Conservation (phyloP, 2,113 vertebrate species). For the Dendropsophus ebraccatus region DNA sequence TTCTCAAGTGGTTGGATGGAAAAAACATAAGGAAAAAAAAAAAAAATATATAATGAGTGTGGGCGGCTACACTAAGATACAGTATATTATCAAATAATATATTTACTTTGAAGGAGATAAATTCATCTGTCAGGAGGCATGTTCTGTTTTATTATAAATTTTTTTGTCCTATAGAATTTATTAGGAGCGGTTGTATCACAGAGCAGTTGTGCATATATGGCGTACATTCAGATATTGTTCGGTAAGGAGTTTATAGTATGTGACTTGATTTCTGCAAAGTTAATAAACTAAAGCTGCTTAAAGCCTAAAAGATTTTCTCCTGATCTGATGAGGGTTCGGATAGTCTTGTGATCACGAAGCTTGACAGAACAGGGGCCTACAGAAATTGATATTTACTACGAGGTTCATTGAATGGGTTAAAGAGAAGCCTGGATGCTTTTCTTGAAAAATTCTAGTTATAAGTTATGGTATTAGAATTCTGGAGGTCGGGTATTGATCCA, state of each 20-base stretch:
- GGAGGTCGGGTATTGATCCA: too few species aligned
- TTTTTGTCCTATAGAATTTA: constrained; percentile 54
- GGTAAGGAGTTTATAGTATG: not conserved
- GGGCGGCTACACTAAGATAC: too few species aligned
- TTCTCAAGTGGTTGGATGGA: not conserved
- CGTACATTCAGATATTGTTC: not conserved
- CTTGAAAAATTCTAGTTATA: too few species aligned
- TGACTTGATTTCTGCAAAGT: not conserved
- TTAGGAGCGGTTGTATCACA: not conserved
- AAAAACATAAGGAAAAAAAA: constrained; percentile 20
- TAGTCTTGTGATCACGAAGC: not conserved
- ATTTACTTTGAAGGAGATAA: constrained; percentile 47
- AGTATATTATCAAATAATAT: constrained; percentile 58
- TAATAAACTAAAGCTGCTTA: not conserved
- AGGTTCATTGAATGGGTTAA: too few species aligned
- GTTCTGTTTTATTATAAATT: constrained; percentile 56
- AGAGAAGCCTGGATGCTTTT: too few species aligned
- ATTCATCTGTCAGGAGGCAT: constrained; percentile 60
- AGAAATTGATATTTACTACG: too few species aligned
- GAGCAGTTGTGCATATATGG: not conserved
- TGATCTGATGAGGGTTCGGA: not conserved
- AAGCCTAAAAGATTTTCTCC: not conserved
- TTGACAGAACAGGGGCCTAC: too few species aligned
- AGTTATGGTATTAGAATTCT: too few species aligned
- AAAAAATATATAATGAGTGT: constrained; percentile 11